Evolutionary conservation across 2,888 invertebrate genomes (phyloP).

Genomic region (Cosmia pyralina): DNA sequence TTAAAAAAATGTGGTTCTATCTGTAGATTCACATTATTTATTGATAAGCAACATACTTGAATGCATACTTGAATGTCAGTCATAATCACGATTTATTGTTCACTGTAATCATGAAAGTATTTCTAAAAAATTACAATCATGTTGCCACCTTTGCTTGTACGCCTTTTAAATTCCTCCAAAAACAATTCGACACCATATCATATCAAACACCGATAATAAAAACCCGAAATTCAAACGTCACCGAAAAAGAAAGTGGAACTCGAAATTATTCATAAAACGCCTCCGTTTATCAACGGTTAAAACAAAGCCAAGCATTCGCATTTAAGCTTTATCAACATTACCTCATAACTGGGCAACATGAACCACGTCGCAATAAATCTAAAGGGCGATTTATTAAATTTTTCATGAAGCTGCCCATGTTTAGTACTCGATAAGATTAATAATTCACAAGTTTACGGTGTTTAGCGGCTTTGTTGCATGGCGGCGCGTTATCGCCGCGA

Average conservation of each 20-base stretch:
- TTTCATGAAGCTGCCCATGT: conserved; percentile 85
- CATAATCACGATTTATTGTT: conserved; percentile 1
- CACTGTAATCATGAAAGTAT: not conserved
- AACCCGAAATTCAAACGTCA: conserved; percentile 7
- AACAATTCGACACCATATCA: not conserved
- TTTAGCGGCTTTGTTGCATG: conserved; percentile 87
- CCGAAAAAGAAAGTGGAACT: conserved; percentile 44
- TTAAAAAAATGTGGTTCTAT: not conserved
- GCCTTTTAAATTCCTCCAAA: not conserved
- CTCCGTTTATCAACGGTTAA: conserved; percentile 55
- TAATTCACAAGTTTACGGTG: conserved; percentile 90
- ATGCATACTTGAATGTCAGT: not conserved
- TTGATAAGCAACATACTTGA: conserved; percentile 13
- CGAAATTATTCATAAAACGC: conserved; percentile 38
- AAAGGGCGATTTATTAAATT: conserved; percentile 86
- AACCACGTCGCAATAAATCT: conserved; percentile 78
- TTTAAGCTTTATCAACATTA: conserved; percentile 67
- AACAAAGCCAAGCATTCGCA: conserved; percentile 67
- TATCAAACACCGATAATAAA: conserved; percentile 30
- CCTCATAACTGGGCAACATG: conserved; percentile 61
- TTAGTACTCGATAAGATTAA: conserved; percentile 87
- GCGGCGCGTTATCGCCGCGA: conserved; percentile 80
- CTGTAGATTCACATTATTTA: conserved; percentile 13
- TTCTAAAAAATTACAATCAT: not conserved
- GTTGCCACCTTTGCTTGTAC: not conserved